phyloP scores from a whole-genome alignment of 1,140 invertebrate species.

The Eupristina koningsbergeri region DNA sequence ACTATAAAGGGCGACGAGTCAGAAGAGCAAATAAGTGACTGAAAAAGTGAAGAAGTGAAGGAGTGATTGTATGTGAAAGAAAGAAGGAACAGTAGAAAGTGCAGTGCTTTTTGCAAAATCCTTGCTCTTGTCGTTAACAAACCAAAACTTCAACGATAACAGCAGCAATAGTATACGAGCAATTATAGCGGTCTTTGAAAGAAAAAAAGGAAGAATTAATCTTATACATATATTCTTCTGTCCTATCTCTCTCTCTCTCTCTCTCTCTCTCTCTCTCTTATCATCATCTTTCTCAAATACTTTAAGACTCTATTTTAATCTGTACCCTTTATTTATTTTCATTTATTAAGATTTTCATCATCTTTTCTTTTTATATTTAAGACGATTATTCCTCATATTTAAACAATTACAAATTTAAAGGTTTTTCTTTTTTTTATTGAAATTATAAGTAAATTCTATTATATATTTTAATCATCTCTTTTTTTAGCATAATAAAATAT shows the following conservation, averaged over 20 bases:
- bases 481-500: no score
- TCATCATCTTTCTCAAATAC: background rate
- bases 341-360: no score
- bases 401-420: no score
- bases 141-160: constrained; percentile 55
- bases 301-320: background rate
- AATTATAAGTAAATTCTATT: no score
- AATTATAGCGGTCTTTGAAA: background rate
- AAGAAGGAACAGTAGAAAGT: constrained; percentile 17
- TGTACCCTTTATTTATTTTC: background rate
- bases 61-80: background rate
- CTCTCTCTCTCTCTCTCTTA: background rate
- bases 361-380: no score
- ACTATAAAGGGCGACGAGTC: background rate
- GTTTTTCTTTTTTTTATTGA: no score
- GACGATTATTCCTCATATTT: no score
- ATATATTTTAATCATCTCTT: no score
- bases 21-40: background rate
- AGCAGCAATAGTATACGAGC: background rate
- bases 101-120: constrained; percentile 42
- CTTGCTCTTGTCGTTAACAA: constrained; percentile 54
- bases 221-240: background rate
- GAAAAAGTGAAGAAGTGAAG: background rate
- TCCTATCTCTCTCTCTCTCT: constrained; percentile 39
- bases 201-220: constrained; percentile 11